Evolutionary conservation across 2,113 vertebrate genomes (phyloP).

Genomic region (Labrus mixtus): DNA sequence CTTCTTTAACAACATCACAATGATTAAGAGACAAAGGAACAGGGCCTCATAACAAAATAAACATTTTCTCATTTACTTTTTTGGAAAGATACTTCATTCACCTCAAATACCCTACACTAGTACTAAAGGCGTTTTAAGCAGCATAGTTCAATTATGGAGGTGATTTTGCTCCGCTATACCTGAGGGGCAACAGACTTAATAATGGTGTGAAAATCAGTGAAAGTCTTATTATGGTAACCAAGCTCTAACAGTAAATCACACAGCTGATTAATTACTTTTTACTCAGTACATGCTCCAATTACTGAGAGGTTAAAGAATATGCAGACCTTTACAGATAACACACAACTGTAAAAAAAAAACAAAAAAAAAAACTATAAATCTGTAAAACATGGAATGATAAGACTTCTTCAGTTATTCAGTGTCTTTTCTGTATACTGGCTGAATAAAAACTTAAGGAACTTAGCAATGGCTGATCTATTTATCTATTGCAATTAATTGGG

Average conservation of each 20-base stretch:
- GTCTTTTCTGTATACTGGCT: neutral
- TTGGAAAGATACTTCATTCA: too few relatives aligned
- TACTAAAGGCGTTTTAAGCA: neutral
- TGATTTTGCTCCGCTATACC: neutral
- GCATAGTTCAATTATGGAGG: slow-evolving; percentile 1
- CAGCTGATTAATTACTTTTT: slow-evolving; percentile 9
- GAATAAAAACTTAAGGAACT: too few relatives aligned
- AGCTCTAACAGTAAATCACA: neutral
- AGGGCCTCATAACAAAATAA: too few relatives aligned
- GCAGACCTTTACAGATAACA: neutral
- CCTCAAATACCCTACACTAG: neutral
- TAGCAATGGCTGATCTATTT: too few relatives aligned
- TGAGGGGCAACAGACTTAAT: slow-evolving; percentile 6
- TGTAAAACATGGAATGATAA: neutral
- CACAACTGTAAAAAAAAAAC: neutral
- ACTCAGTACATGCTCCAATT: neutral
- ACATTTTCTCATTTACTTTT: too few relatives aligned
- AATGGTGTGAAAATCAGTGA: neutral
- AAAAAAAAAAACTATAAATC: neutral
- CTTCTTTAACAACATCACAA: too few relatives aligned
- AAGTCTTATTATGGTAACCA: slow-evolving; percentile 10
- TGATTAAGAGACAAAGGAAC: too few relatives aligned
- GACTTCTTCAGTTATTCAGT: neutral
- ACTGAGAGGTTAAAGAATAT: neutral
- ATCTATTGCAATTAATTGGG: too few relatives aligned